phyloP scores from a whole-genome alignment of 2,888 invertebrate genomes.

The Parnassius smintheus region DNA sequence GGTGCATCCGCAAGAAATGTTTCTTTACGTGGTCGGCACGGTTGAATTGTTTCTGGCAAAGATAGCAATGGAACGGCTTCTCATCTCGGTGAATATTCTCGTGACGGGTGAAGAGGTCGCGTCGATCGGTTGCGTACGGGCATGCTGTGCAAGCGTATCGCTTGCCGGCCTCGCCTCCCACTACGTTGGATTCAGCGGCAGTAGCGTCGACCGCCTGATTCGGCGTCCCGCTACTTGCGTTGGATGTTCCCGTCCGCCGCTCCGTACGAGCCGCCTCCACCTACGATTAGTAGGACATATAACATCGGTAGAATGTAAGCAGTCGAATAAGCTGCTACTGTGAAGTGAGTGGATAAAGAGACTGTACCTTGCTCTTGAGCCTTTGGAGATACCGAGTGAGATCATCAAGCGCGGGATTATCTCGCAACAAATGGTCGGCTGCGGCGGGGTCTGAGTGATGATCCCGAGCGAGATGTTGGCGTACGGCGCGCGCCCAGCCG shows the following conservation, averaged over 20 bases:
- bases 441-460: slow-evolving; percentile 85
- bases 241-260: slow-evolving; percentile 40
- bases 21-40: slow-evolving; percentile 97
- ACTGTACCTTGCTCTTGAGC: slow-evolving; percentile 82
- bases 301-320: neutral
- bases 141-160: slow-evolving; percentile 93
- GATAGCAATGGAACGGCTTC: slow-evolving; percentile 96
- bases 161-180: slow-evolving; percentile 67
- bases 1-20: slow-evolving; percentile 95
- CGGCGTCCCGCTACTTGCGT: slow-evolving; percentile 31
- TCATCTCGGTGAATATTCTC: slow-evolving; percentile 96
- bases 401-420: slow-evolving; percentile 88
- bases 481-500: slow-evolving; percentile 88
- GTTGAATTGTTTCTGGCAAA: slow-evolving; percentile 95
- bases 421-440: slow-evolving; percentile 83
- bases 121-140: slow-evolving; percentile 94
- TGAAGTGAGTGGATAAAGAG: too few relatives aligned
- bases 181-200: slow-evolving; percentile 33
- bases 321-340: neutral
- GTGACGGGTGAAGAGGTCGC: slow-evolving; percentile 94
- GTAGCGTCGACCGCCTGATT: slow-evolving; percentile 26
- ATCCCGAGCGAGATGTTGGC: slow-evolving; percentile 86
- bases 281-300: slow-evolving; percentile 47
- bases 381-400: slow-evolving; percentile 86
- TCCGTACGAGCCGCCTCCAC: slow-evolving; percentile 59